Conservation (phyloP, 2,888 invertebrate genomes). For the Apoda limacodes region DNA sequence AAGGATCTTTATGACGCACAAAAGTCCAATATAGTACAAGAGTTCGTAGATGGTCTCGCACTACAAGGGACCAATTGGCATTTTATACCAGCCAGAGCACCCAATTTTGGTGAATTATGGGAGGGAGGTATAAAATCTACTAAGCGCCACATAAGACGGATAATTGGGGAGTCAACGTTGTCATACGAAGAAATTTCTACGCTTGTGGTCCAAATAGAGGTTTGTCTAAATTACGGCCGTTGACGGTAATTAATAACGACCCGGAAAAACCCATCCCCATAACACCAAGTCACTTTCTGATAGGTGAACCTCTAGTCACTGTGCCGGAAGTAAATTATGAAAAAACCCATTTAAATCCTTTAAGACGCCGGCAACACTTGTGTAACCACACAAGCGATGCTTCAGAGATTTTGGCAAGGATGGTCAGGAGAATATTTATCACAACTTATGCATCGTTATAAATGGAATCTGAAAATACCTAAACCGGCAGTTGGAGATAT, state of each 20-base stretch:
- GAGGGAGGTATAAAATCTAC: too few species aligned
- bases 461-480: constrained; percentile 16
- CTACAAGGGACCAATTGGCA: too few species aligned
- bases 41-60: too few species aligned
- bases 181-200: too few species aligned
- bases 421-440: constrained; percentile 23
- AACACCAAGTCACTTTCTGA: constrained; percentile 19
- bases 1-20: not conserved
- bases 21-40: constrained; percentile 1
- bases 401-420: constrained; percentile 22
- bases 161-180: too few species aligned
- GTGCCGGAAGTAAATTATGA: constrained; percentile 13
- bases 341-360: constrained; percentile 1
- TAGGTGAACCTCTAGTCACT: constrained; percentile 14
- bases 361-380: constrained; percentile 20
- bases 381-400: constrained; percentile 21
- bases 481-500: constrained; percentile 16
- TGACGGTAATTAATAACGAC: not conserved
- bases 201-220: too few species aligned
- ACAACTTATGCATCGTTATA: constrained; percentile 18
- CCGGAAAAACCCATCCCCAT: constrained; percentile 2
- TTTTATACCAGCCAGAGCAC: too few species aligned
- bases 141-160: too few species aligned
- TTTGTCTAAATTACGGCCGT: too few species aligned
- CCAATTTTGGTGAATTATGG: too few species aligned